Base-by-base conservation (phyloP, 2,888 invertebrate genomes). In the Clepsis dumicolana region DNA sequence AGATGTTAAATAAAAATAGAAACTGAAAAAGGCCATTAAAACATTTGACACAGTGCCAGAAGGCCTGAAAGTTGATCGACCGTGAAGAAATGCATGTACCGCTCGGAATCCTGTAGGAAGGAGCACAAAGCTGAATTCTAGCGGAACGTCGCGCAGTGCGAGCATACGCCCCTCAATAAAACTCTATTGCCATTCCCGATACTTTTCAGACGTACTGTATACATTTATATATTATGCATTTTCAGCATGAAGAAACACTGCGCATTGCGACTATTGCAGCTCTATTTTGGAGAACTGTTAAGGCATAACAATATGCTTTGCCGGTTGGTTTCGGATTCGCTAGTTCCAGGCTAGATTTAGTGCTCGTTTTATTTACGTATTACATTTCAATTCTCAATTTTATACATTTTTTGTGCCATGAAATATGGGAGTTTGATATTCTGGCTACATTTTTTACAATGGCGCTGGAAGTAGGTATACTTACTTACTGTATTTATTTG, bases 51-150 rank as follows among this genome's bases (percentile, higher is more conserved):
- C 70, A 65, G 64, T 67, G 72, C 59, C 65, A 72, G 61, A 69
- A 69, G 69, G 68, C 73, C 69, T 70, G 71, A 70, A 72, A 66
- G 71, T 69, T 77, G 75, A 77, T 80, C 80, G 79, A 79, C 80
- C 82, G 85, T 82, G 78, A 83, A 84, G 82, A 80, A 68, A 86
- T 85, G 82, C 80, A 83, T 79, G 83, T 75, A 75, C 74, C 79
- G 75, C 78, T 75, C 75, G 75, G 72, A 79, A 83, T 83, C 77
- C 78, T 38, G 66, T 41, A 68, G 63, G 57, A 68, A 52, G 63
- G 73, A 75, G 77, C 75, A 80, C 83, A 85, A 82, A 79, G 77
- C 79, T 73, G 75, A 78, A 78, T 83, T 80, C 76, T 73, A 72
- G 71, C 56, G 56, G 64, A 71, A 61, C 72, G 75, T 75, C 76